A percentile compares a stretch with the other conserved stretches of the same genome.
phyloP scores from a whole-genome alignment of 1,140 invertebrate genomes.

The Delia radicum region DNA sequence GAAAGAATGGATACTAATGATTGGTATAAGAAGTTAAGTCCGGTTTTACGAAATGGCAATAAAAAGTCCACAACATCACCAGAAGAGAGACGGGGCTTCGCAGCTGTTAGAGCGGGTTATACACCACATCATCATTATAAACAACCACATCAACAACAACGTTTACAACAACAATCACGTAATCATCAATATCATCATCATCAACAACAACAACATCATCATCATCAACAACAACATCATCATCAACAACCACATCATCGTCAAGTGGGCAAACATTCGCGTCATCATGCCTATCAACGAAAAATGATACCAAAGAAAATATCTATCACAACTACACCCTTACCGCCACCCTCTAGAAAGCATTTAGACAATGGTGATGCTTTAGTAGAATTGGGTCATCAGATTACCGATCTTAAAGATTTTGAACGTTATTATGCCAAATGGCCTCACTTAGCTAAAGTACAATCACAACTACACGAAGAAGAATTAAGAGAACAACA shows the following conservation, averaged over 20 bases:
- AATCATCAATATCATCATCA: conserved; percentile 24
- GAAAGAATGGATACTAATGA: conserved; percentile 46
- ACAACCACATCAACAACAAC: conserved; percentile 5
- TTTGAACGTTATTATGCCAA: conserved; percentile 50
- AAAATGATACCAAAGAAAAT: conserved; percentile 24
- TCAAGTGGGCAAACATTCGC: background rate
- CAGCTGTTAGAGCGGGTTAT: conserved; percentile 15
- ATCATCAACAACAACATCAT: conserved; percentile 31
- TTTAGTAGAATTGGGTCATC: conserved; percentile 38
- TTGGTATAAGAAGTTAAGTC: conserved; percentile 48
- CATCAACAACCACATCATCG: background rate
- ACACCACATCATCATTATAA: background rate
- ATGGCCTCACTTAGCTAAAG: conserved; percentile 49
- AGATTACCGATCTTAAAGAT: conserved; percentile 48
- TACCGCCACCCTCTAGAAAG: conserved; percentile 24
- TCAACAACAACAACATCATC: conserved; percentile 21
- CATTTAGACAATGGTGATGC: background rate
- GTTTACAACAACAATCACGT: background rate
- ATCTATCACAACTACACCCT: conserved; percentile 4
- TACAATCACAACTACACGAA: conserved; percentile 48
- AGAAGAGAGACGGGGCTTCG: background rate
- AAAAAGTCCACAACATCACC: conserved; percentile 26
- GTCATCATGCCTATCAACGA: conserved; percentile 34
- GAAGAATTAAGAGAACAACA: conserved; percentile 42
- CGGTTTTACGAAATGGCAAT: conserved; percentile 42